Conservation (phyloP, 2,797 vertebrate species). For the Anas bernieri region DNA sequence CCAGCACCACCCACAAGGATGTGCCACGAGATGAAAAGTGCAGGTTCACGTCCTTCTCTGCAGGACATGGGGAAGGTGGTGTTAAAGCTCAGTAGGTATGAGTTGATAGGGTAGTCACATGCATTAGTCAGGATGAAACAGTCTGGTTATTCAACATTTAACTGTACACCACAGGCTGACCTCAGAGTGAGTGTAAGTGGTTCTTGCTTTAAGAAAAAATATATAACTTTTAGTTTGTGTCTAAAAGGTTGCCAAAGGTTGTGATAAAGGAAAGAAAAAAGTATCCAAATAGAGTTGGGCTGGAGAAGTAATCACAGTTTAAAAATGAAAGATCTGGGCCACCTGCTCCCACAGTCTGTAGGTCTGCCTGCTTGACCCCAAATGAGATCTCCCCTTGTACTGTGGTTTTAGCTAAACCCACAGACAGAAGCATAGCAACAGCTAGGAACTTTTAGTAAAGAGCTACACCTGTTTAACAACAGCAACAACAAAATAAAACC, state of each 20-base stretch:
- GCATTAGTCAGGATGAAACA: not conserved
- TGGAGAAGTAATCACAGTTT: not conserved
- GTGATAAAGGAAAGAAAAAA: not conserved
- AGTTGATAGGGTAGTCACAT: not conserved
- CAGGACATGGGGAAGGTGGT: not conserved
- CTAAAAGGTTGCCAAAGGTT: not conserved
- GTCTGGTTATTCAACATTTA: not conserved
- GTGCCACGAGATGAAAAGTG: not conserved
- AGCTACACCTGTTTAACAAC: not conserved
- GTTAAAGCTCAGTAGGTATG: not conserved
- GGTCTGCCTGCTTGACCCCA: not conserved
- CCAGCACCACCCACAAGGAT: not conserved
- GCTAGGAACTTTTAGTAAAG: not conserved
- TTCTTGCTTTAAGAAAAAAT: not conserved
- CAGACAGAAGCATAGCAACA: not conserved
- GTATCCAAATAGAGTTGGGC: not conserved
- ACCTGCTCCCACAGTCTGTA: not conserved
- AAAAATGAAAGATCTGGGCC: not conserved
- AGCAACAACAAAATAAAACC: not conserved
- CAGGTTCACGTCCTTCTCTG: not conserved
- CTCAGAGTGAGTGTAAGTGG: not conserved
- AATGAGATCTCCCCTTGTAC: not conserved
- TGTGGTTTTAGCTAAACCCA: slow-evolving; percentile 5
- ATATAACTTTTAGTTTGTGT: accelerated
- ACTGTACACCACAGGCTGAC: not conserved